Evolutionary conservation across 2,888 invertebrate genomes (phyloP), one percentile per base, ranked within the genome.

Genomic region (Phengaris arion): DNA sequence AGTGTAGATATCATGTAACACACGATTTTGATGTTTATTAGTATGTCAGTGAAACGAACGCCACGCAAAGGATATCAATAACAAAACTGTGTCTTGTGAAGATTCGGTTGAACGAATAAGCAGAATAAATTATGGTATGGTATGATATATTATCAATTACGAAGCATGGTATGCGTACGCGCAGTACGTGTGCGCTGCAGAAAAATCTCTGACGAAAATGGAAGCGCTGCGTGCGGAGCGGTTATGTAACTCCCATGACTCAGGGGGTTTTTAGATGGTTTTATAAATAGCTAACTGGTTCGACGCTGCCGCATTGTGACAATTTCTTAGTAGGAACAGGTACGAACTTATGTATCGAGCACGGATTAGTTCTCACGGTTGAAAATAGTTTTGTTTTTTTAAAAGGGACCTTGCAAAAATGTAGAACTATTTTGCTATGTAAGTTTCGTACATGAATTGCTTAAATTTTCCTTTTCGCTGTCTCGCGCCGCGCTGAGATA

Each of bases 251-350:
- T 22, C 22, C 59, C 59, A 59, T 59, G 59, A 59, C 22, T 59
- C 59, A 22, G 59, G 22, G 22, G 15, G 22, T 59, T 59, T 59
- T 59, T 59, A 59, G 59, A 59, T n/a, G 59, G 22, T 59, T 22
- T 59, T 59, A 59, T 59, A 59, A 59, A 59, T 59, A 59, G 59
- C 59, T 59, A 59, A 59, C 59, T 59, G 59, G 59, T 59, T 35
- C 59, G 22, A 59, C 22, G 59, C 59, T 59, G 59, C 59, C 59
- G 59, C 59, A 59, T 59, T 59, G 59, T 59, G 10, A 6, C 1
- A 9, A 10, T 6, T 59, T 59, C 59, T 35, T 10, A n/a, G 59
- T 59, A 59, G 55, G 57, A 9, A 59, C 59, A 22, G n/a, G 6
- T 9, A 15, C n/a, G 57, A 55, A 55, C 15, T 57, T 59, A 59